phyloP scores from a whole-genome alignment of 2,888 invertebrate species.

The Eupithecia inturbata region DNA sequence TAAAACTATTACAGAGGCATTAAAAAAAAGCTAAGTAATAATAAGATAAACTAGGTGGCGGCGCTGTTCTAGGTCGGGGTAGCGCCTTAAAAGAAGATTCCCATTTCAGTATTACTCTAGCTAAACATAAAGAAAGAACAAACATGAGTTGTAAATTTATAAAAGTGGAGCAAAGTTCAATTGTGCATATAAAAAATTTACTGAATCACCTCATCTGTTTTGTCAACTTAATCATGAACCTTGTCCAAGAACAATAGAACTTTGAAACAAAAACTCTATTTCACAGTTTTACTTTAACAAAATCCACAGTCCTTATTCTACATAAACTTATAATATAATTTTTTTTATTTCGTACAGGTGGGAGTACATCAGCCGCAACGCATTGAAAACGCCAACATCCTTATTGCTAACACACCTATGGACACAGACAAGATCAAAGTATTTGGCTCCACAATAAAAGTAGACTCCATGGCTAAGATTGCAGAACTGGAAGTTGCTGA shows the following conservation, averaged over 20 bases:
- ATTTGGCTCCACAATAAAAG: conserved; percentile 97
- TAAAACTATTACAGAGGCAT: too few species aligned
- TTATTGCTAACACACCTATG: conserved; percentile 99
- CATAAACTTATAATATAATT: too few species aligned
- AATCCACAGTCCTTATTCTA: too few species aligned
- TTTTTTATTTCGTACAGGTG: too few species aligned
- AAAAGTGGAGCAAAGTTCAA: too few species aligned
- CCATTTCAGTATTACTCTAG: not conserved
- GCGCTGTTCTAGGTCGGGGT: too few species aligned
- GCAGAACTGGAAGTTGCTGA: conserved; percentile 99
- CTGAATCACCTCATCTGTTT: not conserved
- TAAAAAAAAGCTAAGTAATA: too few species aligned
- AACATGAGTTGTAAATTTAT: too few species aligned
- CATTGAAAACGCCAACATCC: conserved; percentile 97
- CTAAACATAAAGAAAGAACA: not conserved
- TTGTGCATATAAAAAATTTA: too few species aligned
- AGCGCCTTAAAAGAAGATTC: too few species aligned
- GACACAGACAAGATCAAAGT: conserved; percentile 99
- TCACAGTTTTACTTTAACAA: too few species aligned
- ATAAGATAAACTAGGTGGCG: too few species aligned
- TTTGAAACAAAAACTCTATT: not conserved
- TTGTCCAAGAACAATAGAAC: not conserved
- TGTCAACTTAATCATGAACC: not conserved
- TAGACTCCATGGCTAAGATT: conserved; percentile 96
- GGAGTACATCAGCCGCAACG: conserved; percentile 99